Evolutionary conservation across 2,113 vertebrate species (phyloP), one percentile per base, ranked within the genome.

Genomic region (Rafetus swinhoei): DNA sequence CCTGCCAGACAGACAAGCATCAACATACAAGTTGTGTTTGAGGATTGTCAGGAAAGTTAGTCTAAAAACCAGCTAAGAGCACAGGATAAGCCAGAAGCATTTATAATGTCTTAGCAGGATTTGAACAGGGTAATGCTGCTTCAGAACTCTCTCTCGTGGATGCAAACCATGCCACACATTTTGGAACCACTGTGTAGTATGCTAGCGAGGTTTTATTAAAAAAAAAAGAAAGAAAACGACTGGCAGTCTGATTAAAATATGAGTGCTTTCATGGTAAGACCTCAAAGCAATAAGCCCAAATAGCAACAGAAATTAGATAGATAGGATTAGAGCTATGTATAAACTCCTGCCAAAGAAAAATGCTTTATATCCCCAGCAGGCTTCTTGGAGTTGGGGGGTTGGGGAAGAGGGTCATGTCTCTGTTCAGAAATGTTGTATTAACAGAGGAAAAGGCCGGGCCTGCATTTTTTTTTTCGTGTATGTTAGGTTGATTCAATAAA

Each of bases 381-480:
- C 56, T 86, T 91, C 6, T 82, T 93, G 84, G 45, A 84, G 24
- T 65, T 39, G 12, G 52, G 19, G 12, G 14, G 10, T 9, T 2
- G 53, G 14, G 53, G 4, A 54, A 45, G 1, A 87, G 56, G 21
- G 88, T 39, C 94, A 81, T 86, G 54, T 56, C 79, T 32, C 6
- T 72, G 56, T 56, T 93, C 72, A 82, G 53, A 96, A 93, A 94
- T 93, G 81, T 0, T 90, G 83, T 69, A 59, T 81, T 91, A 85
- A 88, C n/a, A 87, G 25, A 86, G 18, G 55, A n/a, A 91, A 96
- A 92, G 32, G 29, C 35, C 76, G 39, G 27, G 57, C 87, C 39
- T 69, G 57, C 65, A 14, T 50, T 82, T 5, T 27, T 5, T 27
- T 25, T 39, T 65, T 65, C 54, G 55, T 5, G 1, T 60, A 14